Evolutionary conservation across 2,888 invertebrate genomes (phyloP).

Genomic region (Halictus quadricinctus): DNA sequence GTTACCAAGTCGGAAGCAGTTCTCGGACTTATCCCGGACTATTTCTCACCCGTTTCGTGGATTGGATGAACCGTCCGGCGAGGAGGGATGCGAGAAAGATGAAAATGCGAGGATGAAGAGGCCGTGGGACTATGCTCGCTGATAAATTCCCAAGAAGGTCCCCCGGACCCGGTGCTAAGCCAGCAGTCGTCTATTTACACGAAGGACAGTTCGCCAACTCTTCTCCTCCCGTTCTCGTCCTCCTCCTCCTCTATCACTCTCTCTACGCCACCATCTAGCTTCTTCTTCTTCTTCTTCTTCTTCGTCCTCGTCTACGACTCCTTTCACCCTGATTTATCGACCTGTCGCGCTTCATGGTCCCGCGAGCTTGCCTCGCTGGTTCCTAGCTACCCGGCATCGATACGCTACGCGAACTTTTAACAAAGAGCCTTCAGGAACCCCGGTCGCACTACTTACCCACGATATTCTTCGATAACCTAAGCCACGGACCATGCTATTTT

Average conservation of each 20-base stretch:
- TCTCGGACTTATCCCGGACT: slow-evolving; percentile 27
- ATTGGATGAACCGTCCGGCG: slow-evolving; percentile 24
- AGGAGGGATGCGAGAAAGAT: slow-evolving; percentile 20
- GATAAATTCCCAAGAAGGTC: slow-evolving; percentile 40
- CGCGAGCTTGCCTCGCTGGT: slow-evolving; percentile 19
- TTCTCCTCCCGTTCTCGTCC: neutral
- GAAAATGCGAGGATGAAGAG: slow-evolving; percentile 25
- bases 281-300: neutral
- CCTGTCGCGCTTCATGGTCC: slow-evolving; percentile 50
- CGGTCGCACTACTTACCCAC: neutral
- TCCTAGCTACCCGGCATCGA: slow-evolving; percentile 33
- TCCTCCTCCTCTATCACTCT: neutral
- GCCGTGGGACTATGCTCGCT: neutral
- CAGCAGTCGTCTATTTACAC: slow-evolving; percentile 46
- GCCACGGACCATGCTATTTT: neutral
- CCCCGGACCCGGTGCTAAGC: slow-evolving; percentile 18
- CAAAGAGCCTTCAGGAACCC: slow-evolving; percentile 6
- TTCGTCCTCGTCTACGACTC: neutral
- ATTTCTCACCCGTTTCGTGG: slow-evolving; percentile 12
- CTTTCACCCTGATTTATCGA: slow-evolving; percentile 47
- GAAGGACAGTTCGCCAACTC: slow-evolving; percentile 37
- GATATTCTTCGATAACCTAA: neutral
- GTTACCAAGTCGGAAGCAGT: neutral
- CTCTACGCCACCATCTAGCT: neutral
- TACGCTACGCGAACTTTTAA: slow-evolving; percentile 42